Evolutionary conservation across 2,113 vertebrate genomes (phyloP), one percentile per base, ranked within the genome.

Genomic region (Tauraco erythrolophus): DNA sequence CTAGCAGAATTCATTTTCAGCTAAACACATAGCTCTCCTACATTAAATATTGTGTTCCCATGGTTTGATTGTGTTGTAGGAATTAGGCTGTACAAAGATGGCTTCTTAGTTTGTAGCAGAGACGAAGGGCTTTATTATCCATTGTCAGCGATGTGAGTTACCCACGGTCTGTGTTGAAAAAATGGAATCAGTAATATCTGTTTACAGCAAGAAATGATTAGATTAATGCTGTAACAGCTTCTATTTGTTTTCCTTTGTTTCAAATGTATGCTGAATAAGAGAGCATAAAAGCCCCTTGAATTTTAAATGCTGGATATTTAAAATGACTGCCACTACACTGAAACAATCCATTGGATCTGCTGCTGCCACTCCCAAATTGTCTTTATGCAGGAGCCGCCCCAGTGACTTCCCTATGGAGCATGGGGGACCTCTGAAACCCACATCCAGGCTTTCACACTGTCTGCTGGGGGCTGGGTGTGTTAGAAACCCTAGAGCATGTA

Each of bases 361-460:
- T 48, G 37, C 22, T 2, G 2, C n/a, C 33, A 9, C 64, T 81
- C 27, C 37, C 46, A 43, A 17, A 30, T 41, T 66, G 9, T n/a
- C 19, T 48, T 19, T 37, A 50, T 14, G 7, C 39, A 8, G 45
- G 45, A 18, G 19, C n/a, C 0, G 2, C 21, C 16, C 51, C 37
- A 22, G 12, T 11, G 9, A 41, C 28, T 43, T 75, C 22, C 14
- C 15, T 35, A 43, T 7, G 15, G n/a, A 30, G 39, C 0, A 0
- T 1, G 4, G 0, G 0, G 33, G 16, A 27, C 35, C 13, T 69
- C 39, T 23, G 43, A 43, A 64, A 78, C 18, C 30, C n/a, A 12
- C 16, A 16, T 10, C 51, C 23, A 25, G 68, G 28, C 13, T 46
- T 64, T 14, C 0, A 0, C 14, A 3, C 3, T 9, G 28, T 4